Evolutionary conservation across 30 jellyfish, hydroid and myxozoan genomes (phyloP), one percentile per base, ranked within the genome.

Genomic region (Aurelia aurita complex sp. Pacific): DNA sequence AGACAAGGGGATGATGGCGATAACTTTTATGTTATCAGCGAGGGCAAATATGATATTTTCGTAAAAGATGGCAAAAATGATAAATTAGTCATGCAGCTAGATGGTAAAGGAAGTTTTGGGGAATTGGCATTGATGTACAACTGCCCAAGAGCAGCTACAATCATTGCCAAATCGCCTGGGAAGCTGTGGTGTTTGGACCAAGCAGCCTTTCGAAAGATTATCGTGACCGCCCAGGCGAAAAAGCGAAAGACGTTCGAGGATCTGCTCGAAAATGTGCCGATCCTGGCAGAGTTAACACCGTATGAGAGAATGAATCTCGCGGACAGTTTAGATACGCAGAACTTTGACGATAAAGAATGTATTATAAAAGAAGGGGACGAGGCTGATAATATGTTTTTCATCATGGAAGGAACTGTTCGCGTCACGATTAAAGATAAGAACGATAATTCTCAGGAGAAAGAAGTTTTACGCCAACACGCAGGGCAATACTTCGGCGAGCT

Each of bases 1-100:
- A 64, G 85, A 62, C 98, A 94, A 84, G 98, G 98, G 50, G 98
- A 94, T 68, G 98, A 94, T 74, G 98, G 98, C 65, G 98, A 94
- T 71, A 94, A 94, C 78, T 94, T 94, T 66, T 94, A 94, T 57
- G 96, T 94, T 81, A 88, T 94, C 76, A 97, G 92, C 61, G 91
- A 94, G 36, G 98, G 98, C 4, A 82, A 80, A 72, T 94, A 63
- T 68, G 98, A 88, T 75, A 95, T 94, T 73, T 66, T 76, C 82
- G 85, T 94, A 55, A 94, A 69, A 53, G 84, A 76, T 73, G 91
- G 91, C 73, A 88, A 32, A 14, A 89, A 88, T 14, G 94, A 86
- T 33, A 94, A 94, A 73, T 82, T 69, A 67, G 97, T 94, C 40
- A 92, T 94, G 40, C 84, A 93, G 52, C 90, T 94, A 4, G 94